These are phyloP conservation scores for Amaurobius ferox DNA, from an alignment of 2,888 invertebrate genomes.

Conservation along the genomic window DNA sequence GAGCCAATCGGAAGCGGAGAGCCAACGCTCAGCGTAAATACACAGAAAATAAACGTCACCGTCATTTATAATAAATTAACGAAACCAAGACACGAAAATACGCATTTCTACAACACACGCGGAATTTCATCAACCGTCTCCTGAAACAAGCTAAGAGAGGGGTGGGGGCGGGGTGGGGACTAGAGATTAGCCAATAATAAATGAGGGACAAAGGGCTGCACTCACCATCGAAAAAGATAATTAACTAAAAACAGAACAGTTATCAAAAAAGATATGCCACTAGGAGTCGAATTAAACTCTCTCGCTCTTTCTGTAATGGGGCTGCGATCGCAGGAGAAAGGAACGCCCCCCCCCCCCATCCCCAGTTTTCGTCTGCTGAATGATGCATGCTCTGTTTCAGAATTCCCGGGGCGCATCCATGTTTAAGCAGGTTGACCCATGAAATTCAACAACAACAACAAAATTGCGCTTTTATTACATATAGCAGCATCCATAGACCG, in stretches of 20 bases:
- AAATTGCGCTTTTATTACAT: neutral
- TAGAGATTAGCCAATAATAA: neutral
- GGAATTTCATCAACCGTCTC: neutral
- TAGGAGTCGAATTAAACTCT: neutral
- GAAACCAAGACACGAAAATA: neutral
- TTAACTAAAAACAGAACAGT: slow-evolving; percentile 10
- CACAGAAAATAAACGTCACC: neutral
- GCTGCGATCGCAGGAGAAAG: neutral
- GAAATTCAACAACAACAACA: neutral
- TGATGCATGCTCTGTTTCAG: neutral
- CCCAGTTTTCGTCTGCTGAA: neutral
- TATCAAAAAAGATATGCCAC: slow-evolving; percentile 16
- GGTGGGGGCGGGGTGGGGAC: neutral
- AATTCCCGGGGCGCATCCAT: slow-evolving; percentile 1
- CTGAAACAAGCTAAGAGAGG: neutral
- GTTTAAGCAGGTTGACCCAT: neutral
- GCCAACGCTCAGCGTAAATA: neutral
- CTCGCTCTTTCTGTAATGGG: neutral
- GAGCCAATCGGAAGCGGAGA: too few species aligned
- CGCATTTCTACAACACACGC: too few species aligned
- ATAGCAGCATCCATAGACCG: neutral
- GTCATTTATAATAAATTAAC: neutral
- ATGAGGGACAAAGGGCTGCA: neutral
- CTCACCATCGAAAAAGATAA: neutral
- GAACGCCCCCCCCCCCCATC: neutral